Percentiles rank a stretch among this genome's conserved stretches.
Evolutionary conservation across 2,888 invertebrate genomes (phyloP).

Genomic region (Myopa testacea): DNA sequence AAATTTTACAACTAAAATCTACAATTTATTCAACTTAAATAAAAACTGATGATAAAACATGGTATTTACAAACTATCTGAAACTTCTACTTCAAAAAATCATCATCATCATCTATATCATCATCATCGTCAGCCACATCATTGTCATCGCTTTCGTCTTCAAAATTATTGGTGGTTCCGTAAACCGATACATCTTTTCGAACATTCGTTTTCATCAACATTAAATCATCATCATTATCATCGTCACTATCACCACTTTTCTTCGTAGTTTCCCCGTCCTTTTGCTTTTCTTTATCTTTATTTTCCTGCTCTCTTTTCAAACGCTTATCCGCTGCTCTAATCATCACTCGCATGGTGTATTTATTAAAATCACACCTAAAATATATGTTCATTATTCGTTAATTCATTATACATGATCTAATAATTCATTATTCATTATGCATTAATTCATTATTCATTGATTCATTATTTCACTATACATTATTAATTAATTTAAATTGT

Average conservation of each 20-base stretch:
- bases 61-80: not conserved
- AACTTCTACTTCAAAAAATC: conserved; percentile 44
- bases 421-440: no score
- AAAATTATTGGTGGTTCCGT: no score
- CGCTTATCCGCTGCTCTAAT: conserved; percentile 68
- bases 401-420: no score
- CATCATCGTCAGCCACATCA: conserved; percentile 40
- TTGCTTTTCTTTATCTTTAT: conserved; percentile 14
- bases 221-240: conserved; percentile 26
- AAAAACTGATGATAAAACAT: not conserved
- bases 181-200: conserved; percentile 42
- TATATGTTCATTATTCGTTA: conserved; percentile 33
- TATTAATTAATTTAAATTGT: not conserved
- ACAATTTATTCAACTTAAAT: not conserved
- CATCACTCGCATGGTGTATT: conserved; percentile 82
- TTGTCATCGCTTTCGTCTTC: conserved; percentile 44
- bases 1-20: not conserved
- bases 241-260: not conserved
- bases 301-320: conserved; percentile 1
- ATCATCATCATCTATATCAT: conserved; percentile 55
- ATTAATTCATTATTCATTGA: no score
- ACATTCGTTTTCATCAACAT: conserved; percentile 20
- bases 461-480: no score
- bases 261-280: not conserved
- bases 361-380: conserved; percentile 89